Evolutionary conservation across 2,888 invertebrate genomes (phyloP), one percentile per base, ranked within the genome.

Genomic region (Clunio marinus): DNA sequence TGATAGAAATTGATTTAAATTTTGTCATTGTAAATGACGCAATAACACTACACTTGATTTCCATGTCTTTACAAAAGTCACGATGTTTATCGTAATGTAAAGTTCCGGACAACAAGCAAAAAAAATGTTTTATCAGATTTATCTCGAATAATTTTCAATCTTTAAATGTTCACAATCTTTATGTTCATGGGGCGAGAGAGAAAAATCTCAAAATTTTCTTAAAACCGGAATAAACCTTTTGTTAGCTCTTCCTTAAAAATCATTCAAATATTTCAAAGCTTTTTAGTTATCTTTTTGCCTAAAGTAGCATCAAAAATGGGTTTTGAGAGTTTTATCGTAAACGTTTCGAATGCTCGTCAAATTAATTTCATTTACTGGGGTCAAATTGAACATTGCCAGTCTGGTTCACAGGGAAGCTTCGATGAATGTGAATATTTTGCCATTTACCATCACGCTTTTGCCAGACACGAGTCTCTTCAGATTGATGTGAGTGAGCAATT

Each of bases 391-490:
- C 22, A 20, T 62, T 35, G 22, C 8, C 37, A 10, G 8, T 28
- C 46, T 63, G 63, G 17, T 46, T 63, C 15, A 63, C 63, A 15
- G 63, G 63, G 20, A 63, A 63, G 20, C 63, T 63, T 80, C 95
- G 90, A 82, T 96, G 96, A 81, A 93, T 93, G 82, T 96, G 96
- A 75, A 96, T 91, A 80, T 94, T 94, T 79, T 91, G 91, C 96
- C 96, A 96, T 83, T 93, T 93, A 83, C 89, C 90, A 81, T 94
- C 94, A 78, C 89, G 88, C 81, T 92, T 91, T 81, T 95, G 93
- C 96, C 96, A 96, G 72, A 96, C 92, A 73, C 96, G 88, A 72
- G 94, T 94, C 81, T 96, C 96, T 80, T 96, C 95, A 73, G 92
- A 89, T 80, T 95, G 94, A 75, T 90, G 88, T 70, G 94, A 93